Base-by-base conservation (phyloP, 2,888 invertebrate genomes). In the Vannuccia rotundouncinata region DNA sequence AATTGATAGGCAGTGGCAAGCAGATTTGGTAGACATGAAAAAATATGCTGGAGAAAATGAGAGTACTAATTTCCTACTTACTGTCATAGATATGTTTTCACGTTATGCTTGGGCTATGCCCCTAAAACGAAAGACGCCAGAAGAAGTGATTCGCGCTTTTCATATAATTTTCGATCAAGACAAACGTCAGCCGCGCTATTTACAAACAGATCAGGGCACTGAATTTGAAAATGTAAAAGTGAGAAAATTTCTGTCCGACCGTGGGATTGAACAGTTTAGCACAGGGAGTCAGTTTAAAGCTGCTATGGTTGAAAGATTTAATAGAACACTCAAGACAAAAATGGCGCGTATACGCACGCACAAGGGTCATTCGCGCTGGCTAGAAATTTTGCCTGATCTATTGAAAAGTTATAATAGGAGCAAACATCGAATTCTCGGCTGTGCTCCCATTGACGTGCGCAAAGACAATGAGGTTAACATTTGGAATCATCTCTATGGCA, bases 211-310 rank as follows among this genome's bases (percentile, higher is more conserved):
- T 80, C 73, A 82, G 60, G 84, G 83, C 10, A 82, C 25, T 17
- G 84, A 84, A 66, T 85, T 84, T 81, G 59, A 60, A 10, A 84
- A 84, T 59, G 31, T 29, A 29, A 1, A 25, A 5, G 74, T 83
- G 10, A 29, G 79, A 79, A 74, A 27, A 10, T 77, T 82, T 75
- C 84, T 83, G 82, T 25, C 25, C 1, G 27, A 77, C 1, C 28
- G 1, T 0, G 59, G 27, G 17, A 60, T 77, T 1, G 59, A 66
- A 59, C 27, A 25, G 31, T 84, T 84, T 66, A 83, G 83, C 0
- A 84, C 84, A 0, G 80, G 84, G 81, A 83, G 82, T 0, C 84
- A 84, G 60, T 83, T 84, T 1, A 87, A 87, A 82, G 84, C 85
- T 0, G 81, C 83, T 0, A 81, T 86, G 0, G 83, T 84, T 1